Conservation (phyloP, 2,797 vertebrate species). For the Triplophysa yarkandensis region DNA sequence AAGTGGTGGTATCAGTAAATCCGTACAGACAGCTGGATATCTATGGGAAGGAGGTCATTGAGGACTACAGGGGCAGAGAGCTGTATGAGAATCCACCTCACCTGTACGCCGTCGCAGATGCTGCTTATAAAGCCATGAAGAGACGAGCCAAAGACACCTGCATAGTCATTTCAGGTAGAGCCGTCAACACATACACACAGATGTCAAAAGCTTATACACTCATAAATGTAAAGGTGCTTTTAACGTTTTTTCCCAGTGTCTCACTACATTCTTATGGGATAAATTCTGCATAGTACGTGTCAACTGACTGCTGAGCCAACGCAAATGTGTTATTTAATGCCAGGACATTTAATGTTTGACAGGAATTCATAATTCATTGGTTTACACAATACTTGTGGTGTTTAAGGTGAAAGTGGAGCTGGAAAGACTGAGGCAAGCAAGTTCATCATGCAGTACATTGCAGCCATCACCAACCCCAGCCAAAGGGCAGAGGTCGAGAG, state of each 20-base stretch:
- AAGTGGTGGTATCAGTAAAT: slow-evolving; percentile 92
- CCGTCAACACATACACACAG: not conserved
- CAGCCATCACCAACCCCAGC: slow-evolving; percentile 89
- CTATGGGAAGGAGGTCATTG: slow-evolving; percentile 80
- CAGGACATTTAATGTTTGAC: not conserved
- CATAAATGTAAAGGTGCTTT: too few relatives aligned
- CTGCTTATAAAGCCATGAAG: slow-evolving; percentile 93
- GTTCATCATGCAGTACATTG: slow-evolving; percentile 95
- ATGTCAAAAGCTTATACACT: too few relatives aligned
- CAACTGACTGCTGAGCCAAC: not conserved
- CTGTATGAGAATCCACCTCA: slow-evolving; percentile 92
- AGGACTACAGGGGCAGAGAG: slow-evolving; percentile 84
- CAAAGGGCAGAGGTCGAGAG: slow-evolving; percentile 89
- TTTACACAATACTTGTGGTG: not conserved
- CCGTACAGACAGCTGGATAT: slow-evolving; percentile 85
- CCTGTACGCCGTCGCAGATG: slow-evolving; percentile 87
- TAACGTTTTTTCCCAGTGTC: too few relatives aligned
- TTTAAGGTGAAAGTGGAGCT: slow-evolving; percentile 88
- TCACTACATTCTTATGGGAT: not conserved
- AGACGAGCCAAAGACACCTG: slow-evolving; percentile 90
- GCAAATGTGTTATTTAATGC: not conserved
- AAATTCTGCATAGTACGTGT: not conserved
- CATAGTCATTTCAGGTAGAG: slow-evolving; percentile 91
- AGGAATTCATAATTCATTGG: not conserved
- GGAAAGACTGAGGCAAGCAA: slow-evolving; percentile 95